Evolutionary conservation across 2,888 invertebrate genomes (phyloP).

Genomic region (Caenorhabditis becei): DNA sequence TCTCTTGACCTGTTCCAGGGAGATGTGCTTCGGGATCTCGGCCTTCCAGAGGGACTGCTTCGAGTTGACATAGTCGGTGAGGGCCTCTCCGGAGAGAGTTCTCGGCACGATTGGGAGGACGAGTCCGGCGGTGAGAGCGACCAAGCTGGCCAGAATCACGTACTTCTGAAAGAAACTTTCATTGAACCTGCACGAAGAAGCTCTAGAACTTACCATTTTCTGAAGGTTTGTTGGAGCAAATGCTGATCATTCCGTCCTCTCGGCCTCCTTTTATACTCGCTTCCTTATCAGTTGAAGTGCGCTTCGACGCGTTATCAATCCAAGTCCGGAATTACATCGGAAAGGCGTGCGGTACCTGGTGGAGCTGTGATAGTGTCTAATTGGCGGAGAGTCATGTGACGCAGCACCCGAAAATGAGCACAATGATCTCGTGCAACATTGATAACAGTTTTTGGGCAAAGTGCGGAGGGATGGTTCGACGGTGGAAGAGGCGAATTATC

Average conservation of each 20-base stretch:
- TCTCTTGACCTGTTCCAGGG: slow-evolving; percentile 54
- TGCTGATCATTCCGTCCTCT: slow-evolving; percentile 27
- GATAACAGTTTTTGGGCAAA: slow-evolving; percentile 28
- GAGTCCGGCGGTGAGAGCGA: slow-evolving; percentile 45
- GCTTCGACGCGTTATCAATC: slow-evolving; percentile 41
- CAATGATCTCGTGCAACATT: slow-evolving; percentile 54
- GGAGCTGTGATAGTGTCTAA: slow-evolving; percentile 31
- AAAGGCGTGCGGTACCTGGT: slow-evolving; percentile 43
- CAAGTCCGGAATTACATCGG: slow-evolving; percentile 32
- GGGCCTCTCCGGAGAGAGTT: slow-evolving; percentile 37
- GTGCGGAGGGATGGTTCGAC: slow-evolving; percentile 26
- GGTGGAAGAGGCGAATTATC: slow-evolving; percentile 10
- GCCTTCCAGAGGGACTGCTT: slow-evolving; percentile 58
- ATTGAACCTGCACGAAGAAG: neutral
- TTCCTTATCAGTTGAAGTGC: slow-evolving; percentile 32
- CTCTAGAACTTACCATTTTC: slow-evolving; percentile 37
- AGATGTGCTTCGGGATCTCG: slow-evolving; percentile 30
- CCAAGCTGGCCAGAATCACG: slow-evolving; percentile 38
- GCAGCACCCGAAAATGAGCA: slow-evolving; percentile 32
- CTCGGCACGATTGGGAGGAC: slow-evolving; percentile 42
- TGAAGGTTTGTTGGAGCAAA: slow-evolving; percentile 24
- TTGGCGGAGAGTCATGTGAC: slow-evolving; percentile 50
- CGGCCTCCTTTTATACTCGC: slow-evolving; percentile 18
- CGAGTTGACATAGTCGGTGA: slow-evolving; percentile 61
- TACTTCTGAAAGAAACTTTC: slow-evolving; percentile 37